Percentiles rank a stretch among this genome's conserved stretches.
phyloP scores from a whole-genome alignment of 2,888 invertebrate species.

The Temnothorax unifasciatus region DNA sequence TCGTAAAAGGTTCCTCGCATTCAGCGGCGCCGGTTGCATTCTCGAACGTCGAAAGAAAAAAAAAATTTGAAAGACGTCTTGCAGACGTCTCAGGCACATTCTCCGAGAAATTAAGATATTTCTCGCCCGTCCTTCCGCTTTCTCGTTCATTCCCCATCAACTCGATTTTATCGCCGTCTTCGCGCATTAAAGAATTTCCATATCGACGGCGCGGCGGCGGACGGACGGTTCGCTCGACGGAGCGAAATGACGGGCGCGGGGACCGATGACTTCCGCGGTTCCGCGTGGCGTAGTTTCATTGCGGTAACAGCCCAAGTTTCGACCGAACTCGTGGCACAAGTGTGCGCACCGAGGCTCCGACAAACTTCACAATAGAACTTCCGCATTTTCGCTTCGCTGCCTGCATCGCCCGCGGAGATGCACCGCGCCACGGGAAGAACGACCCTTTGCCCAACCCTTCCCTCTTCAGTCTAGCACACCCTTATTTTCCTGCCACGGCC shows the following conservation, averaged over 20 bases:
- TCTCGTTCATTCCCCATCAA: not conserved
- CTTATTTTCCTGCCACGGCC: not conserved
- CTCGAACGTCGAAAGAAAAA: not conserved
- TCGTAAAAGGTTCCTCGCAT: not conserved
- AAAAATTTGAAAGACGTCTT: not conserved
- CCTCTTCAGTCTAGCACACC: not conserved
- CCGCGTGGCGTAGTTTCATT: slow-evolving; percentile 31
- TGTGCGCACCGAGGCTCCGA: slow-evolving; percentile 23
- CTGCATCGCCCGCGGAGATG: slow-evolving; percentile 51
- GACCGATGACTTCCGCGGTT: slow-evolving; percentile 46
- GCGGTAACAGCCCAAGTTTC: slow-evolving; percentile 50
- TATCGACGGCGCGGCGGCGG: slow-evolving; percentile 28
- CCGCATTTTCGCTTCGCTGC: slow-evolving; percentile 52
- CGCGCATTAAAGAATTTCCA: slow-evolving; percentile 49
- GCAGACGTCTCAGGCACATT: not conserved
- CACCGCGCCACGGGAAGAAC: slow-evolving; percentile 16
- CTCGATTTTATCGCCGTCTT: slow-evolving; percentile 29
- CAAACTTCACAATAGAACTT: slow-evolving; percentile 54
- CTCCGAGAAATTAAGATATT: slow-evolving; percentile 11
- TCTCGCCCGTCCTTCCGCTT: not conserved
- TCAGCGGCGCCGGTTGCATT: not conserved
- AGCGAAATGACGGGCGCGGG: slow-evolving; percentile 36
- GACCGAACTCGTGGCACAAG: slow-evolving; percentile 35
- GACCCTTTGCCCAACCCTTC: no score
- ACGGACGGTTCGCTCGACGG: slow-evolving; percentile 6